These are phyloP conservation scores for Narcine bancroftii DNA, from an alignment of 2,113 vertebrate species.

Conservation along the genomic window DNA sequence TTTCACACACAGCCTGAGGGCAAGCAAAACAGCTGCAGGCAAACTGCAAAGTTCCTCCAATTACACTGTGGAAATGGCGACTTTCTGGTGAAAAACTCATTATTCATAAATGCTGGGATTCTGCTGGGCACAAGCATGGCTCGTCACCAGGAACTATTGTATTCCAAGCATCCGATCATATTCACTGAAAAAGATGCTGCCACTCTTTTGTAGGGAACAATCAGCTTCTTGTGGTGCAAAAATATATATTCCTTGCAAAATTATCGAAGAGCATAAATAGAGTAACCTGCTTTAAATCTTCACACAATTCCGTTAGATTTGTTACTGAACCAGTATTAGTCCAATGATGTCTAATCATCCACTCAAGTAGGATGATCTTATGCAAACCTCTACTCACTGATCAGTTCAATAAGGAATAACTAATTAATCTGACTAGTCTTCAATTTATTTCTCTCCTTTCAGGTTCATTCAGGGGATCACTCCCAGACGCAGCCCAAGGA, in stretches of 20 bases:
- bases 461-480: background rate
- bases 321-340: background rate
- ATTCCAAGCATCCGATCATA: background rate
- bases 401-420: background rate
- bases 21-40: slow-evolving; percentile 36
- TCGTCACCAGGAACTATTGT: background rate
- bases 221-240: background rate
- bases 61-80: slow-evolving; percentile 34
- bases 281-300: background rate
- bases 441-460: background rate
- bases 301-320: background rate
- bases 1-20: slow-evolving; percentile 35
- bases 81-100: slow-evolving; percentile 32
- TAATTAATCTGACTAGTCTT: slow-evolving; percentile 6
- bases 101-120: slow-evolving; percentile 26
- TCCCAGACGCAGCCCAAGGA: background rate
- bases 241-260: background rate
- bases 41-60: slow-evolving; percentile 35
- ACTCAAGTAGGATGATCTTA: background rate
- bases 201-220: background rate
- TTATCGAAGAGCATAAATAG: background rate
- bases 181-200: background rate
- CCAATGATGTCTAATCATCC: background rate
- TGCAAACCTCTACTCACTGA: background rate
- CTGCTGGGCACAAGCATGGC: background rate